Conservation (phyloP, 2,888 invertebrate species). For the Chelonus formosanus region DNA sequence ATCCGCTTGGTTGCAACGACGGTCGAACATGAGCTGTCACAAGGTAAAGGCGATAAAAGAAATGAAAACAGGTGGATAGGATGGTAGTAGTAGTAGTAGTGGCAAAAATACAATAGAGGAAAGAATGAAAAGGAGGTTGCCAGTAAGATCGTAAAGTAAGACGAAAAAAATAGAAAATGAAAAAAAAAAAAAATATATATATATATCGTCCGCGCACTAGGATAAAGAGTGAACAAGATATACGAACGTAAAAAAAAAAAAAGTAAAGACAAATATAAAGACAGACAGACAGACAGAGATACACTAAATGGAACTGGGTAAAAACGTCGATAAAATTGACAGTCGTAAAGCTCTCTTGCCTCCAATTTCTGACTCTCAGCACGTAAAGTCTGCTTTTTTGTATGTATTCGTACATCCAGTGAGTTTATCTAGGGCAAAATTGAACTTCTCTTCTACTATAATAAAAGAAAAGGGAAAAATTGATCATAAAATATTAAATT, state of each 20-base stretch:
- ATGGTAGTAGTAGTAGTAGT: background rate
- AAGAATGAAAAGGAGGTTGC: background rate
- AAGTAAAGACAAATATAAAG: conserved; percentile 30
- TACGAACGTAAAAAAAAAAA: conserved; percentile 22
- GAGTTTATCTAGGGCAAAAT: background rate
- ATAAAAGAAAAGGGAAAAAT: too few relatives aligned
- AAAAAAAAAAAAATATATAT: background rate
- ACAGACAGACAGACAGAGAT: conserved; percentile 31
- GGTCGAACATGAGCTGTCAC: conserved; percentile 1
- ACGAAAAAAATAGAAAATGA: too few relatives aligned
- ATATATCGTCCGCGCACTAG: conserved; percentile 8
- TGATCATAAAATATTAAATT: too few relatives aligned
- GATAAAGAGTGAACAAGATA: conserved; percentile 10
- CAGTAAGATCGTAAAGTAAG: conserved; percentile 13
- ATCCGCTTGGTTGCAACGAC: background rate
- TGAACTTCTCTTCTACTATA: too few relatives aligned
- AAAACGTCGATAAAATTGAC: conserved; percentile 44
- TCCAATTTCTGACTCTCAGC: conserved; percentile 25
- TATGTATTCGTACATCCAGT: background rate
- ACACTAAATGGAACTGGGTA: conserved; percentile 37
- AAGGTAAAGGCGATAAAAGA: background rate
- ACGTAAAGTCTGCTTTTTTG: conserved; percentile 15
- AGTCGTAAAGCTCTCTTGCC: conserved; percentile 36
- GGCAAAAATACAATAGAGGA: conserved; percentile 5
- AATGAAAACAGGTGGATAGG: conserved; percentile 1